Evolutionary conservation across 2,797 vertebrate genomes (phyloP).

Genomic region (Lepilemur septentrionalis): DNA sequence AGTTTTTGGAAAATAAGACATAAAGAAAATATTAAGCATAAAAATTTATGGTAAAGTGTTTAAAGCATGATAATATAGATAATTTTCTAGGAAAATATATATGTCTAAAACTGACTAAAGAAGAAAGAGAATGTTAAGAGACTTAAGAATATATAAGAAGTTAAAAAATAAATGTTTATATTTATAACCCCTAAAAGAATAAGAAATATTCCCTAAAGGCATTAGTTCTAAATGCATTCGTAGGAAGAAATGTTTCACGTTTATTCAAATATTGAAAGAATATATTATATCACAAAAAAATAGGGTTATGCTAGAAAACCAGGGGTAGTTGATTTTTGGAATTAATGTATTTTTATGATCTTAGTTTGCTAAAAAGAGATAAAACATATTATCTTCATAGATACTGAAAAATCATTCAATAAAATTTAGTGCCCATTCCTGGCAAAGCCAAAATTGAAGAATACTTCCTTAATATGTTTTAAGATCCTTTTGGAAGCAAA

Average conservation of each 20-base stretch:
- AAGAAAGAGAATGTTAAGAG: not conserved
- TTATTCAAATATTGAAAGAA: not conserved
- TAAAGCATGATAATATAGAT: not conserved
- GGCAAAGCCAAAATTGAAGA: not conserved
- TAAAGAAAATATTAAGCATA: not conserved
- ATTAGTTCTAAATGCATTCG: slow-evolving; percentile 1
- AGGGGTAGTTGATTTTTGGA: not conserved
- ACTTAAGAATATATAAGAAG: not conserved
- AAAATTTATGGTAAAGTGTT: not conserved
- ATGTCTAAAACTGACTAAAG: not conserved
- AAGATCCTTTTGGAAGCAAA: not conserved
- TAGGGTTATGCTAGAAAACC: not conserved
- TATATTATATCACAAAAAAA: not conserved
- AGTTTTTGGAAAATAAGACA: not conserved
- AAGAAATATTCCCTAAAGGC: not conserved
- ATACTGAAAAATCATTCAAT: not conserved
- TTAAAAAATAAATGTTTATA: not conserved
- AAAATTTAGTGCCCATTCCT: not conserved
- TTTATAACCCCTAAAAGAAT: not conserved
- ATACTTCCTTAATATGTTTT: not conserved
- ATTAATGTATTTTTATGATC: not conserved
- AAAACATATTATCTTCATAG: not conserved
- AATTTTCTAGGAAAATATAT: not conserved
- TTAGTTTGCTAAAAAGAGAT: not conserved
- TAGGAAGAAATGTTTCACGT: not conserved